These are phyloP conservation scores for Lampris megalopsis DNA, from an alignment of 2,113 vertebrate genomes.

Conservation along the genomic window DNA sequence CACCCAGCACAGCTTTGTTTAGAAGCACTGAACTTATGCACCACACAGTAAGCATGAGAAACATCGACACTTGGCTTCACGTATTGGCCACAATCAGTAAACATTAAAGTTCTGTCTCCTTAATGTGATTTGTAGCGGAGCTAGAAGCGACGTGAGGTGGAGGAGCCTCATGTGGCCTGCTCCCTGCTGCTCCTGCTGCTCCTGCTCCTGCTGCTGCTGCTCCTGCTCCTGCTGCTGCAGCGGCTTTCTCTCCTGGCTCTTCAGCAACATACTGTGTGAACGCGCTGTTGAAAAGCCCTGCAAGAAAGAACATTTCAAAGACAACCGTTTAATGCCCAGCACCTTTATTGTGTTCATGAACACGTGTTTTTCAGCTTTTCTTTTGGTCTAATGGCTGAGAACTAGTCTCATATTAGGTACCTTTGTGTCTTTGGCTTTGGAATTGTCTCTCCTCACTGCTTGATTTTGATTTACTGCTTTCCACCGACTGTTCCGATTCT, in stretches of 20 bases:
- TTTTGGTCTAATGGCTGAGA: background rate
- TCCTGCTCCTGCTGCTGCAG: constrained; percentile 22
- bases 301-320: constrained; percentile 29
- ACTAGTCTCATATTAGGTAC: constrained; percentile 66
- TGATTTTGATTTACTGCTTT: constrained; percentile 89
- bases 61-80: too few species aligned
- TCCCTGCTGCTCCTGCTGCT: constrained; percentile 4
- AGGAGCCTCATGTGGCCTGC: constrained; percentile 21
- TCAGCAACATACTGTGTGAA: constrained; percentile 79
- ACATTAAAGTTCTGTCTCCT: constrained; percentile 77
- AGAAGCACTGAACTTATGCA: background rate
- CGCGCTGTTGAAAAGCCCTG: constrained; percentile 77
- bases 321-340: background rate
- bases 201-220: constrained; percentile 5
- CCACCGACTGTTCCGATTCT: constrained; percentile 85
- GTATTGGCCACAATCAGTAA: too few species aligned
- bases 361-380: background rate
- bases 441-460: constrained; percentile 85
- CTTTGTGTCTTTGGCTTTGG: constrained; percentile 74
- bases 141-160: constrained; percentile 13
- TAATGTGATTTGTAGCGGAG: constrained; percentile 36
- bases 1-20: background rate
- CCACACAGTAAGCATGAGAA: background rate
- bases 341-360: too few species aligned
- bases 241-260: constrained; percentile 51